A percentile compares a stretch with the other conserved stretches of the same genome.
Conservation (phyloP, 2,797 vertebrate species). For the Crenuchus spilurus region DNA sequence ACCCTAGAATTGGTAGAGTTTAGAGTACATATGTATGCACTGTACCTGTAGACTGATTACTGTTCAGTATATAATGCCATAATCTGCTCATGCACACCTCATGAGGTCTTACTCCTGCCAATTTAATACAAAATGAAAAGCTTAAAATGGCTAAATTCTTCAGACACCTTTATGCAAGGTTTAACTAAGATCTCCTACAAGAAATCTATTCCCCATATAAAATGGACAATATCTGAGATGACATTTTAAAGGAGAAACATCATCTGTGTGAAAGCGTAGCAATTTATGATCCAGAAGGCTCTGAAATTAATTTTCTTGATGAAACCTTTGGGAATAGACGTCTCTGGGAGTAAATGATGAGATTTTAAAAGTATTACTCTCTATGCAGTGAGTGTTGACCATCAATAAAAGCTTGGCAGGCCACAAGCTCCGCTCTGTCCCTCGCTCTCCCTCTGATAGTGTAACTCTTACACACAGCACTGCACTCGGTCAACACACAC, state of each 20-base stretch:
- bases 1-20: no score
- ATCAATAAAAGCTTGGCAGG: constrained; percentile 59
- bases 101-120: background rate
- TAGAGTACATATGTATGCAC: no score
- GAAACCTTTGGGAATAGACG: constrained; percentile 51
- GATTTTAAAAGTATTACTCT: constrained; percentile 62
- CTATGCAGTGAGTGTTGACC: constrained; percentile 53
- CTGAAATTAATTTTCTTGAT: constrained; percentile 58
- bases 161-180: constrained; percentile 26
- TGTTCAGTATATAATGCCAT: background rate
- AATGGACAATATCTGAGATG: constrained; percentile 50
- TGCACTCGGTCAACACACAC: background rate
- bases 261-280: constrained; percentile 44
- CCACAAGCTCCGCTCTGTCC: constrained; percentile 31
- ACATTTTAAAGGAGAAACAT: constrained; percentile 54
- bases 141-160: constrained; percentile 10
- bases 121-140: background rate
- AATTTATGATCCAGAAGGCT: constrained; percentile 55
- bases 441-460: background rate
- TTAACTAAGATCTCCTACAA: constrained; percentile 38
- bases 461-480: constrained; percentile 25
- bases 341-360: constrained; percentile 58
- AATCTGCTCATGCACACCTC: background rate
- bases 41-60: no score
- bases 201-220: constrained; percentile 41